A percentile compares a stretch with the other conserved stretches of the same genome.
Evolutionary conservation across 2,113 vertebrate genomes (phyloP).

Genomic region (Ivindomyrus marchei): DNA sequence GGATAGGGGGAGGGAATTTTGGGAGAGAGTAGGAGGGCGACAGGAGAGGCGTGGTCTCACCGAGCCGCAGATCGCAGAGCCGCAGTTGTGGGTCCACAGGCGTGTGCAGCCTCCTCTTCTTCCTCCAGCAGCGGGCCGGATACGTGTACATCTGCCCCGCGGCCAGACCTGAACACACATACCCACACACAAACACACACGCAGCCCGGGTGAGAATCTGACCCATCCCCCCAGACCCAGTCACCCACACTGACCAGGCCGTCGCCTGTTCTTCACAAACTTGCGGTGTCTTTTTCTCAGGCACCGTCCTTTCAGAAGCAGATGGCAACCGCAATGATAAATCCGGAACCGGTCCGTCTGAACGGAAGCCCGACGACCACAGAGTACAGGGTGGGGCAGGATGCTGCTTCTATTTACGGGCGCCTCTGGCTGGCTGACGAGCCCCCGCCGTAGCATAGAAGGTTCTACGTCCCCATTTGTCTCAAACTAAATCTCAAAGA

Average conservation of each 20-base stretch:
- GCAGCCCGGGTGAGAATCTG: neutral
- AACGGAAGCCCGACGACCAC: slow-evolving; percentile 10
- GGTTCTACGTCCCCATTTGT: neutral
- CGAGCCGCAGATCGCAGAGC: slow-evolving; percentile 82
- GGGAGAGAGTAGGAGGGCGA: neutral
- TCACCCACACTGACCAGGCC: neutral
- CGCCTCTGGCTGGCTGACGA: neutral
- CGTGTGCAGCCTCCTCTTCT: slow-evolving; percentile 86
- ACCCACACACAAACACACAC: slow-evolving; percentile 31
- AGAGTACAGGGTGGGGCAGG: slow-evolving; percentile 22
- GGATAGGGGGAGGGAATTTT: neutral
- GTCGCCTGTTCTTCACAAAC: neutral
- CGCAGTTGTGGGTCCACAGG: slow-evolving; percentile 80
- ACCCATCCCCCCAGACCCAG: neutral
- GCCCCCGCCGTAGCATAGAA: neutral
- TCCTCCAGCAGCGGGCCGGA: slow-evolving; percentile 94
- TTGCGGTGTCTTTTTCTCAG: neutral
- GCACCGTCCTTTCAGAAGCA: neutral
- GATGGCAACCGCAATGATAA: neutral
- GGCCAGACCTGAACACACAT: slow-evolving; percentile 66
- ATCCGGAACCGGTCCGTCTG: neutral
- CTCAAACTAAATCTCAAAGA: neutral
- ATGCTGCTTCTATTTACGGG: neutral
- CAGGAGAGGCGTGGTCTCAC: slow-evolving; percentile 52
- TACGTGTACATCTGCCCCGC: slow-evolving; percentile 92